Percentiles rank a stretch among this genome's conserved stretches.
Evolutionary conservation across 1,140 invertebrate genomes (phyloP).

Genomic region (Coptotermes formosanus): DNA sequence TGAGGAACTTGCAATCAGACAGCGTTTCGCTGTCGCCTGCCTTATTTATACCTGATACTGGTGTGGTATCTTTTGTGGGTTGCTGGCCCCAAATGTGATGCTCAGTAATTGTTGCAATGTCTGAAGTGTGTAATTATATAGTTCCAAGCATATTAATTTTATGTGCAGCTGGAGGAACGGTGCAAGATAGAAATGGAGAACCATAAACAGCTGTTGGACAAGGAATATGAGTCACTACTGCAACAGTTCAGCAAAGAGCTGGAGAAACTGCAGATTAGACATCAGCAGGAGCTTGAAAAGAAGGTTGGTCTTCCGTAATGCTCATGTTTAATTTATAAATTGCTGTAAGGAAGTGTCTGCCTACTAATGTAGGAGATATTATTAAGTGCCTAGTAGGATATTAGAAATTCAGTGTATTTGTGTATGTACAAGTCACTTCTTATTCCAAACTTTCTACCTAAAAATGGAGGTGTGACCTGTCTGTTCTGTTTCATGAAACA

Average conservation of each 20-base stretch:
- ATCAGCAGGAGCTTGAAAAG: slow-evolving; percentile 86
- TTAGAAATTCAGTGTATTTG: too few relatives aligned
- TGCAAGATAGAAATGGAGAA: slow-evolving; percentile 96
- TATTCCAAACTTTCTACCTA: too few relatives aligned
- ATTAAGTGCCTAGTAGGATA: too few relatives aligned
- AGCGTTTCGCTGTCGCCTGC: too few relatives aligned
- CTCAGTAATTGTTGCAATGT: not conserved
- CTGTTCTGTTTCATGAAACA: too few relatives aligned
- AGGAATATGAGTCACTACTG: slow-evolving; percentile 92
- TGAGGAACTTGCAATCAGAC: too few relatives aligned
- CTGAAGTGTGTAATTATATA: not conserved
- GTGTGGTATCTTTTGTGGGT: not conserved
- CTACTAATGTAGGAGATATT: too few relatives aligned
- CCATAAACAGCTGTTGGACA: slow-evolving; percentile 91
- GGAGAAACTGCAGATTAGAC: slow-evolving; percentile 83
- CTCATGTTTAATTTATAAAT: too few relatives aligned
- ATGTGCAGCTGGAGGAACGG: slow-evolving; percentile 76
- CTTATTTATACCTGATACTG: too few relatives aligned
- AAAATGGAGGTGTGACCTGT: too few relatives aligned
- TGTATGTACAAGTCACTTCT: too few relatives aligned
- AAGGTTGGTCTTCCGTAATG: slow-evolving; percentile 50
- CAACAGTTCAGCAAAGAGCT: slow-evolving; percentile 90
- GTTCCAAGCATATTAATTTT: not conserved
- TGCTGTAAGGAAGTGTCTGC: too few relatives aligned
- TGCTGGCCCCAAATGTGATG: not conserved